Base-by-base conservation (phyloP, 1,140 invertebrate species). In the Eriosoma lanigerum region DNA sequence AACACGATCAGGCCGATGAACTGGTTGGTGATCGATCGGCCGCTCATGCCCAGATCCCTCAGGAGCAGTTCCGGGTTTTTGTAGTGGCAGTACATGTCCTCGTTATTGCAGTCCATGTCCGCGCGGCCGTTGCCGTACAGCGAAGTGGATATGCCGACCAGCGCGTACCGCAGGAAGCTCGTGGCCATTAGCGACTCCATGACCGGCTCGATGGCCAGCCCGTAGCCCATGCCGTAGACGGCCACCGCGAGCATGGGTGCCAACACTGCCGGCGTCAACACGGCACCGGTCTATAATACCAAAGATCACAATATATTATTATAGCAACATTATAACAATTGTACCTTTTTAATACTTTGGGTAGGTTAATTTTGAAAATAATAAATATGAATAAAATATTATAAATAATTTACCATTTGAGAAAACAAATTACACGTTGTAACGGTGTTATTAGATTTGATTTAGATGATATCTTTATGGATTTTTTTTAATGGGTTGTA, bases 81-180 rank as follows among this genome's bases (percentile, higher is more conserved):
- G 80, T 85, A 85, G 54, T 83, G 82, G 52, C 85, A 85, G 80
- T 84, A 84, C 5, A 82, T 44, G 19, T 82, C 82, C 0, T 68
- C 44, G 6, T 80, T 72, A 8, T 29, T 48, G 54, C 84, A 84
- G 1, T 48, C 24, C 81, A 84, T 82, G 24, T 58, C 62, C 9
- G 70, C 64, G 13, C 89, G 82, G 1, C 38, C 44, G 73, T 87
- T 86, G 3, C 87, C 86, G 84, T 90, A 91, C 19, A 91, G 85
- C 3, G 88, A 85, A 38, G 87, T 86, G 17, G 89, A 84, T 5
- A 87, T 84, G 10, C 88, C 86, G 70, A 90, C 89, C 81, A 90
- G 86, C 9, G 87, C 86, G 82, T 88, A 90, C 83, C 90, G 85
- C 24, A 90, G 84, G 82, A 89, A 91, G 15, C 88, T 89, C 13